Evolutionary conservation across 2,797 vertebrate species (phyloP), one percentile per base, ranked within the genome.

Genomic region (Ctenopoma multispine): DNA sequence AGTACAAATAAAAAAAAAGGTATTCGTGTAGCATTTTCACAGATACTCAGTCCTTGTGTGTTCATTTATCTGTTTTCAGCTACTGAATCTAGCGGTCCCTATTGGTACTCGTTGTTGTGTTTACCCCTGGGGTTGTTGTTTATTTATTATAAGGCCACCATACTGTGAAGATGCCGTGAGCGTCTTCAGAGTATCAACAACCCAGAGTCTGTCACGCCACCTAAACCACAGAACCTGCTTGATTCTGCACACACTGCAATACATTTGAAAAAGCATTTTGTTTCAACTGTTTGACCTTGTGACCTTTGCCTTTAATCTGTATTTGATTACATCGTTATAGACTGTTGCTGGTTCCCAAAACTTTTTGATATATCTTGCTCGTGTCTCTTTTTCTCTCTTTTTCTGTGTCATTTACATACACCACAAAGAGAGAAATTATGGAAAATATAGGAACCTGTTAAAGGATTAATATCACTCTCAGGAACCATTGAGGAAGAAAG

Each of bases 161-260:
- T 92, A 89, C 89, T 92, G 74, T 91, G 83, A 89, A 87, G 87
- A 90, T 65, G 75, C 89, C 84, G 83, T 61, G 82, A 94, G 91
- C 89, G 72, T 87, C 83, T 96, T 97, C 96, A 97, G 89, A 97
- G 97, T 97, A 96, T 96, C 95, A 95, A 96, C 95, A 96, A 95
- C 95, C 91, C 89, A 90, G 81, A 94, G 96, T 95, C 93, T 90
- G 86, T 90, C 94, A 90, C 78, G 79, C 81, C 66, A 23, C 72
- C 75, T 53, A 60, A 77, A 81, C 66, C 74, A 84, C 78, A 70
- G 67, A 51, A 90, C 80, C 87, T 81, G 80, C 88, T 81, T 55
- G 75, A 62, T 69, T 72, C 66, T 74, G 79, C 80, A 82, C 84
- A 90, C 78, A 85, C 82, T 61, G 83, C 76, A 55, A 83, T 79